Percentiles rank a stretch among this genome's conserved stretches.
These are phyloP conservation scores for Galemys pyrenaicus DNA, from an alignment of 2,113 vertebrate genomes.

Conservation along the genomic window DNA sequence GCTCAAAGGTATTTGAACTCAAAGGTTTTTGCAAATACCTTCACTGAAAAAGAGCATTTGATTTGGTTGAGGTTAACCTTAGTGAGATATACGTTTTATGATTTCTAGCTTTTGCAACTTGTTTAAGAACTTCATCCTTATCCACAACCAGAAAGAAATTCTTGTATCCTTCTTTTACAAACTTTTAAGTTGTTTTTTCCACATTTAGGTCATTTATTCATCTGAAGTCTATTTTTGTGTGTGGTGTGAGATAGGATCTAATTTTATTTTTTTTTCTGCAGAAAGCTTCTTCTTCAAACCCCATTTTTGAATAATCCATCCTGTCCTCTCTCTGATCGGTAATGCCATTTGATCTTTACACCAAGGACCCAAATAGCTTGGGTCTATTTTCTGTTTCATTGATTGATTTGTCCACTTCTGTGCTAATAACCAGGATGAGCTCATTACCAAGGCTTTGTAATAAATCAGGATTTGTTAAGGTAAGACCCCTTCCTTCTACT, in stretches of 20 bases:
- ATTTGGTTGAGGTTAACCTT: neutral
- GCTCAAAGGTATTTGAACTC: neutral
- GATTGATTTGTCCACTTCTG: neutral
- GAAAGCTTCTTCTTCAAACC: neutral
- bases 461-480: neutral
- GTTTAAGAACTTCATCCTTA: neutral
- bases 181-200: neutral
- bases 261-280: conserved; percentile 9
- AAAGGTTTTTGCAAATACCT: neutral
- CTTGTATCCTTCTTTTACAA: neutral
- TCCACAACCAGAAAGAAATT: neutral
- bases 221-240: neutral
- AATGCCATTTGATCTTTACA: neutral
- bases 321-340: neutral
- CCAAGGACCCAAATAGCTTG: neutral
- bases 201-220: neutral
- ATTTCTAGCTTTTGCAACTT: neutral
- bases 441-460: neutral
- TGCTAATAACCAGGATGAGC: neutral
- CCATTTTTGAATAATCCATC: neutral
- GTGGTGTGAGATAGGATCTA: neutral
- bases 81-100: neutral
- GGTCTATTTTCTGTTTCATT: neutral
- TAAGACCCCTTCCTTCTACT: neutral
- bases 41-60: neutral